Conservation (phyloP, 2,113 vertebrate species). For the Cololabis saira region DNA sequence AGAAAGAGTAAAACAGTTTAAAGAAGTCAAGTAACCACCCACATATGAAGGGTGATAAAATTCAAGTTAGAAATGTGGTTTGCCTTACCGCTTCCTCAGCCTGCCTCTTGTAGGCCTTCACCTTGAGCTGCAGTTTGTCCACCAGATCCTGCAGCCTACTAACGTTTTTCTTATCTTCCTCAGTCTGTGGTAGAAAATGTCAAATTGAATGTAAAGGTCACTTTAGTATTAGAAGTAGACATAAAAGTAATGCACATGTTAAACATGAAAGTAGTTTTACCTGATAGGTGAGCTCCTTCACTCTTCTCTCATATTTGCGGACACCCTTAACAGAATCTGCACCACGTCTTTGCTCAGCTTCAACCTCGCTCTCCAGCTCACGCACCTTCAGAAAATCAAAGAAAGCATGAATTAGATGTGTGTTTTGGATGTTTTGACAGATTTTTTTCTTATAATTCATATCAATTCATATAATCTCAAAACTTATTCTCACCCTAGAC, state of each 20-base stretch:
- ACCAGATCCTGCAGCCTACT: constrained; percentile 69
- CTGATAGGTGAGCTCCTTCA: constrained; percentile 70
- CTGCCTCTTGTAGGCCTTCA: constrained; percentile 72
- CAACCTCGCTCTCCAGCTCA: constrained; percentile 67
- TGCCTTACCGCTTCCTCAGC: constrained; percentile 65
- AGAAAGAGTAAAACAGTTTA: not conserved
- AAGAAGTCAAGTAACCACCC: not conserved
- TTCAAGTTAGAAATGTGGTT: not conserved
- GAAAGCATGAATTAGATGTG: not conserved
- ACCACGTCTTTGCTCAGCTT: constrained; percentile 62
- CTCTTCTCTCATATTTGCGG: constrained; percentile 74
- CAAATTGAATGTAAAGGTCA: not conserved
- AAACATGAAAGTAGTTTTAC: too few species aligned
- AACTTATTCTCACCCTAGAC: constrained; percentile 71
- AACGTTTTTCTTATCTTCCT: constrained; percentile 71
- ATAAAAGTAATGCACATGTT: too few species aligned
- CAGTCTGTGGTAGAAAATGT: constrained; percentile 38
- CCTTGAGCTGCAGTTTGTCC: constrained; percentile 71
- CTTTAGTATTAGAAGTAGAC: too few species aligned
- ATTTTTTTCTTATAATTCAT: not conserved
- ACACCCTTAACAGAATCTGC: constrained; percentile 68
- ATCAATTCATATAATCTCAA: too few species aligned
- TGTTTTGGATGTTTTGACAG: not conserved
- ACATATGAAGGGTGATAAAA: too few species aligned
- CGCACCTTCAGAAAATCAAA: constrained; percentile 50